Conservation (phyloP, 1,140 invertebrate species). For the Melanaphis sacchari region DNA sequence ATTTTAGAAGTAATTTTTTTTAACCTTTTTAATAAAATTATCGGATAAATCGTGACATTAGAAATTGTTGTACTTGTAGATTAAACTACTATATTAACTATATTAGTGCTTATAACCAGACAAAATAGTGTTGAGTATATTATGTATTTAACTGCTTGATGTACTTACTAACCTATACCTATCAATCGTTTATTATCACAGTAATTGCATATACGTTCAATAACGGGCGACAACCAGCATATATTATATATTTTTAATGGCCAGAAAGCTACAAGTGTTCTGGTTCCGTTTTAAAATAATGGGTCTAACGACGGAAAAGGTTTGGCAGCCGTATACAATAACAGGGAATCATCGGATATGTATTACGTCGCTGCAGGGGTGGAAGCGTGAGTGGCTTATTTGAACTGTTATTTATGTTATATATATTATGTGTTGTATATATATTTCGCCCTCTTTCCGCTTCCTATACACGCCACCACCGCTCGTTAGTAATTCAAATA, state of each 20-base stretch:
- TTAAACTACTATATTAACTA: no score
- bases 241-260: not conserved
- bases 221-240: not conserved
- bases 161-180: no score
- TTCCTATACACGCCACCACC: not conserved
- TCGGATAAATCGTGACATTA: no score
- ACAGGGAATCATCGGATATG: conserved; percentile 8
- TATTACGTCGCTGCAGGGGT: not conserved
- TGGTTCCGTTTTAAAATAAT: conserved; percentile 19
- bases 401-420: conserved; percentile 37
- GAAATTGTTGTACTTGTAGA: no score
- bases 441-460: not conserved
- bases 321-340: conserved; percentile 10
- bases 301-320: conserved; percentile 29
- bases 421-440: not conserved
- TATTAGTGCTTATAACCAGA: no score
- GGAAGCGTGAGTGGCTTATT: not conserved
- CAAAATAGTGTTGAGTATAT: no score
- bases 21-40: not conserved
- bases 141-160: no score
- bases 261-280: conserved; percentile 31
- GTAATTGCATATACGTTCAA: not conserved
- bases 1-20: not conserved
- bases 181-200: not conserved
- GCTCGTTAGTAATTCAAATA: conserved; percentile 45